Evolutionary conservation across 2,888 invertebrate genomes (phyloP), one percentile per base, ranked within the genome.

Genomic region (Oeneis ivallda): DNA sequence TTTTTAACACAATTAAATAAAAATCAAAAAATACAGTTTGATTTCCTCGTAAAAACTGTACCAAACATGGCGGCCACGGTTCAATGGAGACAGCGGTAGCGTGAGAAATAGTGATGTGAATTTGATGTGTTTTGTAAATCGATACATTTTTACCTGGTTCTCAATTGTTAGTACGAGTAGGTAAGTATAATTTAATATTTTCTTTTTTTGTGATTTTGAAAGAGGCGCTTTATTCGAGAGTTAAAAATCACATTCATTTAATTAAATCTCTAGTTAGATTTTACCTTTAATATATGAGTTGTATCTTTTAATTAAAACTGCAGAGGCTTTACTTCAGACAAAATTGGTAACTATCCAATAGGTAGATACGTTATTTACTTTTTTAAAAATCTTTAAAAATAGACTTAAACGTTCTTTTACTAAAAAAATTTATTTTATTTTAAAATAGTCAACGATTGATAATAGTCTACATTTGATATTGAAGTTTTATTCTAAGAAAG

Each of bases 31-130:
- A 39, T 41, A 41, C 39, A 41, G 56, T 56, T 56, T 13, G 56
- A 56, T 56, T 56, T 41, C 15, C 34, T 58, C n/a, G 58, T 34
- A 58, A 58, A 56, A 56, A 17, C 39, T 47, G 15, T 26, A 58
- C 47, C 45, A 32, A 56, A 63, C 54, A 63, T 49, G 15, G 47
- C 41, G 32, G 39, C 39, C 54, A 56, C 60, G 54, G 65, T 54
- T 65, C 53, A 60, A 49, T 56, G 32, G 62, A 63, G 26, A 60
- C 49, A 37, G 15, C 37, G 47, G 47, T 58, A 34, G 45, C 63
- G 63, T 63, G 63, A 56, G 63, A 63, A 63, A 49, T 56, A 61
- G 50, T 52, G 43, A 52, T 61, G 39, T 52, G 52, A 52, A 52
- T 8, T 26, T 39, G 41, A 61, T 41, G 10, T 52, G 39, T 39